Percentiles rank a stretch among this genome's conserved stretches.
phyloP scores from a whole-genome alignment of 2,113 vertebrate genomes.

The Cinclus cinclus region DNA sequence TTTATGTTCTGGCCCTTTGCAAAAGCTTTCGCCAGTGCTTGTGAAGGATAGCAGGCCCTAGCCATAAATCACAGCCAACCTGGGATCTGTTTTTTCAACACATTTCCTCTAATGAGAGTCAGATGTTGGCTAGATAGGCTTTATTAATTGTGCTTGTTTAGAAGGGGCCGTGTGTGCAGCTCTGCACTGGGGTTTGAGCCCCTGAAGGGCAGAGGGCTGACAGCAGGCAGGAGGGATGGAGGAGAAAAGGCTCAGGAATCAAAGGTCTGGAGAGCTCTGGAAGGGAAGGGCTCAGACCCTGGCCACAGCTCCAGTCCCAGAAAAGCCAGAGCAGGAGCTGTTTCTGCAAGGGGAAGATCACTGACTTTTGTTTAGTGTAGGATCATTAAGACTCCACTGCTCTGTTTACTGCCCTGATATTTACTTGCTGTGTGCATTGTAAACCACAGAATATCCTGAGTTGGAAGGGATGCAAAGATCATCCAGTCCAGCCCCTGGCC shows the following conservation, averaged over 20 bases:
- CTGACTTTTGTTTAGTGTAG: neutral
- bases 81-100: constrained; percentile 68
- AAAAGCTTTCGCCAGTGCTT: constrained; percentile 52
- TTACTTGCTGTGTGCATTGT: neutral
- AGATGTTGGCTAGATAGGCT: constrained; percentile 59
- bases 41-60: constrained; percentile 55
- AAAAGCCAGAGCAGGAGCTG: neutral
- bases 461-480: neutral
- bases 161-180: neutral
- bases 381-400: neutral
- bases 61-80: constrained; percentile 66
- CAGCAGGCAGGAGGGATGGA: neutral
- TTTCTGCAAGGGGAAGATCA: neutral
- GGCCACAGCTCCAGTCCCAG: neutral
- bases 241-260: neutral
- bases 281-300: neutral
- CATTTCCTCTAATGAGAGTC: constrained; percentile 53
- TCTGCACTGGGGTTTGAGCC: neutral
- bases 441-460: neutral
- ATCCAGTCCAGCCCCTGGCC: fast-evolving
- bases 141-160: constrained; percentile 64
- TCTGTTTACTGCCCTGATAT: neutral
- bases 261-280: neutral
- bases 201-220: neutral
- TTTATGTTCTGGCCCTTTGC: constrained; percentile 64